Evolutionary conservation across 2,888 invertebrate genomes (phyloP).

Genomic region (Mallateleia sp.): DNA sequence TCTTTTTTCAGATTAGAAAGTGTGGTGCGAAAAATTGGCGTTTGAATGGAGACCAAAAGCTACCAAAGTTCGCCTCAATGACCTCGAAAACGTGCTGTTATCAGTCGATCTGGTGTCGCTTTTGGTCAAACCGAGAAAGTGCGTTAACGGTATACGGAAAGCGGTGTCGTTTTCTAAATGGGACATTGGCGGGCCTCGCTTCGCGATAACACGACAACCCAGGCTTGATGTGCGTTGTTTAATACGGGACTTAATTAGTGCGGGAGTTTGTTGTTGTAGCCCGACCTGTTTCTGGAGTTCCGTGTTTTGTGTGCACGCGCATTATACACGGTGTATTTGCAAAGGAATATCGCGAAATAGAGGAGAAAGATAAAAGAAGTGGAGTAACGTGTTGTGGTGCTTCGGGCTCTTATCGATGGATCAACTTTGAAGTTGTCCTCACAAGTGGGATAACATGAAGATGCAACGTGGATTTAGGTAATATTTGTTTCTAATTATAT

Average conservation of each 20-base stretch:
- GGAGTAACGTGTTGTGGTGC: too few relatives aligned
- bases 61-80: constrained; percentile 68
- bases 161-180: constrained; percentile 66
- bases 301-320: background rate
- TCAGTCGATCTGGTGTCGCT: constrained; percentile 69
- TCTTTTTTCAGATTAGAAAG: constrained; percentile 58
- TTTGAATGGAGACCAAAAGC: constrained; percentile 66
- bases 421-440: constrained; percentile 19
- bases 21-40: constrained; percentile 54
- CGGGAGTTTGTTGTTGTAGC: constrained; percentile 16
- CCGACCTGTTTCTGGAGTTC: constrained; percentile 31
- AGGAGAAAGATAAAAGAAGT: constrained; percentile 16
- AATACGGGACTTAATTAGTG: constrained; percentile 61
- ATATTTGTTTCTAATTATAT: too few relatives aligned
- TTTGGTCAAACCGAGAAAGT: constrained; percentile 72
- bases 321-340: constrained; percentile 15
- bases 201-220: constrained; percentile 49
- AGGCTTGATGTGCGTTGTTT: constrained; percentile 48
- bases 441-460: constrained; percentile 36
- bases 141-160: constrained; percentile 70
- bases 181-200: constrained; percentile 52
- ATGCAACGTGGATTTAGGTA: constrained; percentile 64
- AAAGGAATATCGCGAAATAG: constrained; percentile 17
- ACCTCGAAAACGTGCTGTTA: constrained; percentile 65
- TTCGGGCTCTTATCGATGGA: constrained; percentile 47